These are phyloP conservation scores for Euura lappo DNA, from an alignment of 1,140 invertebrate genomes.

Conservation along the genomic window DNA sequence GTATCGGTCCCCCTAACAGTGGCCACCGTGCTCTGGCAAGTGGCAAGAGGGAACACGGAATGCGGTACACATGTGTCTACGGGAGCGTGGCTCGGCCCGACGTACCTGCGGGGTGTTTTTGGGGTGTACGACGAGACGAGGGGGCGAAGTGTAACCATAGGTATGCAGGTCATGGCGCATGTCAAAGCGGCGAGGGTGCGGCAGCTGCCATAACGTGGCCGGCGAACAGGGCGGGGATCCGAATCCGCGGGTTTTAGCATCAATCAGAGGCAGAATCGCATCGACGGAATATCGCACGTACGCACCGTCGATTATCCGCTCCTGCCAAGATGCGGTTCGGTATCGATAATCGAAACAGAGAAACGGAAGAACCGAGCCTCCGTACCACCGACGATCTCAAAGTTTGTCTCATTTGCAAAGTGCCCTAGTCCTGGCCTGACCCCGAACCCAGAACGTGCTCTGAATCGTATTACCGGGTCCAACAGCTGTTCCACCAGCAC, in stretches of 20 bases:
- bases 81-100: not conserved
- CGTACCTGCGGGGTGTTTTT: not conserved
- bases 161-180: conserved; percentile 51
- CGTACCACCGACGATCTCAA: not conserved
- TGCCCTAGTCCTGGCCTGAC: not conserved
- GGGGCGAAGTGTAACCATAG: conserved; percentile 6
- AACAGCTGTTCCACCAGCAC: not conserved
- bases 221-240: conserved; percentile 6
- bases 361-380: too few species aligned
- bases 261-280: not conserved
- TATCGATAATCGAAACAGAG: too few species aligned
- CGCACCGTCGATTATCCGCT: too few species aligned
- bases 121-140: not conserved
- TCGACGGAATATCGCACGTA: not conserved
- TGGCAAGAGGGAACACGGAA: not conserved
- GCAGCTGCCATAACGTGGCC: conserved; percentile 25
- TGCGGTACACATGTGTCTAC: too few species aligned
- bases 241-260: not conserved
- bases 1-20: not conserved
- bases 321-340: too few species aligned
- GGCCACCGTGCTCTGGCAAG: not conserved
- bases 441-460: not conserved
- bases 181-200: conserved; percentile 49
- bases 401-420: conserved; percentile 5
- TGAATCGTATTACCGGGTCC: not conserved